A percentile compares a stretch with the other conserved stretches of the same genome.
Evolutionary conservation across 2,797 vertebrate genomes (phyloP).

Genomic region (Emys orbicularis): DNA sequence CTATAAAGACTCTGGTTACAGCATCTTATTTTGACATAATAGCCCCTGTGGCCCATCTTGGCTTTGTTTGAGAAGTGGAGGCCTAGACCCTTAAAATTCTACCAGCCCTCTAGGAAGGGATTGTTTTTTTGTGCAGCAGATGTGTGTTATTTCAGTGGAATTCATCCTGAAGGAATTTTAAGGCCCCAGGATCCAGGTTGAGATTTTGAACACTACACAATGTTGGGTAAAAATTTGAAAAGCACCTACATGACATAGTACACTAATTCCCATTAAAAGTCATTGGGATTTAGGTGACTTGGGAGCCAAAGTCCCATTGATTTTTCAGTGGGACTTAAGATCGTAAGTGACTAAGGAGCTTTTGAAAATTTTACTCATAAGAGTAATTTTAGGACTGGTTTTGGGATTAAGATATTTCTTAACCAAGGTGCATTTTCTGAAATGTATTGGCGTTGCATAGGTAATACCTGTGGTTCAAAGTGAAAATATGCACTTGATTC

Average conservation of each 20-base stretch:
- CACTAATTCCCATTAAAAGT: not conserved
- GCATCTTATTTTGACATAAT: not conserved
- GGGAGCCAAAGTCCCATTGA: not conserved
- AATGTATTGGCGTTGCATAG: not conserved
- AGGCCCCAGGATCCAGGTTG: conserved; percentile 3
- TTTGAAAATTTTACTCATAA: not conserved
- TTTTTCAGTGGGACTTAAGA: not conserved
- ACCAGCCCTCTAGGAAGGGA: not conserved
- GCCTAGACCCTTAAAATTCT: conserved; percentile 9
- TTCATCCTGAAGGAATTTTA: not conserved
- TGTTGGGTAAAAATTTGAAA: conserved; percentile 21
- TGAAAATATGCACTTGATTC: not conserved
- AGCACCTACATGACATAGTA: not conserved
- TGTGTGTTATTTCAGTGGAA: not conserved
- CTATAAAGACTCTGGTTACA: not conserved
- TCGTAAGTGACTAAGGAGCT: not conserved
- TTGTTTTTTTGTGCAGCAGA: not conserved
- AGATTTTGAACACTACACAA: not conserved
- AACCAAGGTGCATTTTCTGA: not conserved
- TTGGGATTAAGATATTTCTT: not conserved
- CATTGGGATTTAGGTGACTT: not conserved
- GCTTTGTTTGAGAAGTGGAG: not conserved
- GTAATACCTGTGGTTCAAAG: not conserved
- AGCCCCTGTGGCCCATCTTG: not conserved
- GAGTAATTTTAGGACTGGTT: conserved; percentile 5